phyloP scores from a whole-genome alignment of 2,888 invertebrate genomes.

The Diachrysia chrysitis region DNA sequence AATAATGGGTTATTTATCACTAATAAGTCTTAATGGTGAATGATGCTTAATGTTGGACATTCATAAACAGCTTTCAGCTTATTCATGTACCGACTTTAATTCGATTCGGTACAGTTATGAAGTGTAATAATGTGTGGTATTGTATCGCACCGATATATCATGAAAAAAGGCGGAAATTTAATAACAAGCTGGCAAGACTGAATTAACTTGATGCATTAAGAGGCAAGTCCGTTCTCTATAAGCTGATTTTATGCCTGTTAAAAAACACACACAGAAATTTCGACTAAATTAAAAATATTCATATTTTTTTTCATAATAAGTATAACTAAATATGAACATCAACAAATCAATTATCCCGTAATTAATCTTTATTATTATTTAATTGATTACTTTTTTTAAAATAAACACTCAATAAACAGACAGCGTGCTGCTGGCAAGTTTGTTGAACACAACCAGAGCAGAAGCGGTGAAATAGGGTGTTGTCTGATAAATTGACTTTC shows the following conservation, averaged over 20 bases:
- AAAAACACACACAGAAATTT: no score
- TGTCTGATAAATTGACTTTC: no score
- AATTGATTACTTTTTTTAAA: no score
- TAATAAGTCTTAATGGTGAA: conserved; percentile 2
- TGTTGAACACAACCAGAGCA: no score
- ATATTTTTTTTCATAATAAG: no score
- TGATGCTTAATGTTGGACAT: not conserved
- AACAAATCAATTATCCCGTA: no score
- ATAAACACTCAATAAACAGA: no score
- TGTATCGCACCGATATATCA: not conserved
- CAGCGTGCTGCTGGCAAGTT: no score
- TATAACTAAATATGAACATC: no score
- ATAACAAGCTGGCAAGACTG: conserved; percentile 1
- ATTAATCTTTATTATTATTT: no score
- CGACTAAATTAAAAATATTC: not conserved
- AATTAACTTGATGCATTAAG: not conserved
- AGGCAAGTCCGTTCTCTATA: not conserved
- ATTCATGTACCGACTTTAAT: not conserved
- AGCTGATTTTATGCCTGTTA: no score
- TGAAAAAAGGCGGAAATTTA: not conserved
- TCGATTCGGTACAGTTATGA: conserved; percentile 1
- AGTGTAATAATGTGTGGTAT: conserved; percentile 2
- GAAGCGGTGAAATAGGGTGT: no score
- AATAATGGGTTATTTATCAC: not conserved
- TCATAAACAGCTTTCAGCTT: not conserved